phyloP scores from a whole-genome alignment of 2,113 vertebrate genomes.

The Notarius lentiginosus region DNA sequence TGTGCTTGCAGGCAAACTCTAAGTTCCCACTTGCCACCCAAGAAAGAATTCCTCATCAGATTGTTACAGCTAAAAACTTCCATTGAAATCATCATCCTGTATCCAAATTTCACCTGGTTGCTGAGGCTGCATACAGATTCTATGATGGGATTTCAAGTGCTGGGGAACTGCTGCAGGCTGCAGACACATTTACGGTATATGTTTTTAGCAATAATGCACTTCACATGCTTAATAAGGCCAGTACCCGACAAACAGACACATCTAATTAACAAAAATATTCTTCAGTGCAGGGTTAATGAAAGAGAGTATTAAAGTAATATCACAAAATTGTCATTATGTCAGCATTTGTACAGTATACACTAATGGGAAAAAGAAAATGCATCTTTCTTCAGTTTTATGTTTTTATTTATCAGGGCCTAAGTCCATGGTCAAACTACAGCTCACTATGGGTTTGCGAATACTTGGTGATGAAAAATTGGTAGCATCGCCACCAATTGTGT shows the following conservation, averaged over 20 bases:
- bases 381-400: too few relatives aligned
- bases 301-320: not conserved
- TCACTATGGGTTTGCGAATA: too few relatives aligned
- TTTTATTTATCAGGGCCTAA: too few relatives aligned
- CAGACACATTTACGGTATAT: not conserved
- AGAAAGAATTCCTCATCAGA: conserved; percentile 53
- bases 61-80: conserved; percentile 53
- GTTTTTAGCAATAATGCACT: not conserved
- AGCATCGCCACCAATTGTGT: too few relatives aligned
- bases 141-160: conserved; percentile 31
- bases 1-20: conserved; percentile 13
- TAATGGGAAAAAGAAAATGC: not conserved
- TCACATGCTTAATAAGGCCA: not conserved
- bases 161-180: conserved; percentile 22
- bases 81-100: conserved; percentile 41
- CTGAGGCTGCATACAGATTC: conserved; percentile 26
- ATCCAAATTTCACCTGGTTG: conserved; percentile 53
- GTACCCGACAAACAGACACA: not conserved
- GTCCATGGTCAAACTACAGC: too few relatives aligned
- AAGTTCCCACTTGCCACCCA: conserved; percentile 30
- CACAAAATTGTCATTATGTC: not conserved
- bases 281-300: not conserved
- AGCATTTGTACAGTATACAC: not conserved
- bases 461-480: too few relatives aligned
- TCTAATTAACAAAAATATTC: not conserved